Conservation (phyloP, 1,140 invertebrate species). For the Sycophaga agraensis region DNA sequence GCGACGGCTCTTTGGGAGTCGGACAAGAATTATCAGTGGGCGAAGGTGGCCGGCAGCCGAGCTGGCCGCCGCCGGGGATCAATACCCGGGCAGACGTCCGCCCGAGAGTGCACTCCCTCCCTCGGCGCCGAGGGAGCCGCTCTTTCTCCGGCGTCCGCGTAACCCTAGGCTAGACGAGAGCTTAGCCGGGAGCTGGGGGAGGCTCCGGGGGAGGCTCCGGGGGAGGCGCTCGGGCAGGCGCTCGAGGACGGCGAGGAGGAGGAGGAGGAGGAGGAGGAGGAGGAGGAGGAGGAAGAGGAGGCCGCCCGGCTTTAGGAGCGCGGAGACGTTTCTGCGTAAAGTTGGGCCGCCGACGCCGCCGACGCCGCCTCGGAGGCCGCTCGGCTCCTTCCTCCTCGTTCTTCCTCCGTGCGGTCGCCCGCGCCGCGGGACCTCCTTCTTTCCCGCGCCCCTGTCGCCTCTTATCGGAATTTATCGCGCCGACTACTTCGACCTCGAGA, state of each 20-base stretch:
- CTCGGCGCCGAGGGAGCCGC: background rate
- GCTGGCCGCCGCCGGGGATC: constrained; percentile 11
- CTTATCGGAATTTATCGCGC: constrained; percentile 14
- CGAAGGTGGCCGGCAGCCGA: constrained; percentile 53
- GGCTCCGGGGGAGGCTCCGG: constrained; percentile 34
- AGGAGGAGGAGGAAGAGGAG: constrained; percentile 21
- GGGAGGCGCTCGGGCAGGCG: constrained; percentile 40
- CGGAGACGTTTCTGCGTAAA: constrained; percentile 48
- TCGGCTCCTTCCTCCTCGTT: background rate
- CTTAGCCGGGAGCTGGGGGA: constrained; percentile 35
- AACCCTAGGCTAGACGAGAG: constrained; percentile 47
- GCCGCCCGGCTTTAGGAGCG: background rate
- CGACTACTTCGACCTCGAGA: background rate
- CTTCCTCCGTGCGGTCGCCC: background rate
- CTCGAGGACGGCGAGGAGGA: constrained; percentile 41
- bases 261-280: constrained; percentile 40
- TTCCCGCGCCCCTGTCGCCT: background rate
- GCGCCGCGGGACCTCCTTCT: background rate
- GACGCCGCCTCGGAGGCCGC: constrained; percentile 8
- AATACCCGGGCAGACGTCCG: constrained; percentile 39
- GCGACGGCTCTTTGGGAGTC: constrained; percentile 52
- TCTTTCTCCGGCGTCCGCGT: background rate
- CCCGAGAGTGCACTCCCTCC: constrained; percentile 30
- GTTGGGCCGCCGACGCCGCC: constrained; percentile 36
- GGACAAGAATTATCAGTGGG: constrained; percentile 61